phyloP scores from a whole-genome alignment of 2,888 invertebrate species.

The Caenorhabditis zanzibari region DNA sequence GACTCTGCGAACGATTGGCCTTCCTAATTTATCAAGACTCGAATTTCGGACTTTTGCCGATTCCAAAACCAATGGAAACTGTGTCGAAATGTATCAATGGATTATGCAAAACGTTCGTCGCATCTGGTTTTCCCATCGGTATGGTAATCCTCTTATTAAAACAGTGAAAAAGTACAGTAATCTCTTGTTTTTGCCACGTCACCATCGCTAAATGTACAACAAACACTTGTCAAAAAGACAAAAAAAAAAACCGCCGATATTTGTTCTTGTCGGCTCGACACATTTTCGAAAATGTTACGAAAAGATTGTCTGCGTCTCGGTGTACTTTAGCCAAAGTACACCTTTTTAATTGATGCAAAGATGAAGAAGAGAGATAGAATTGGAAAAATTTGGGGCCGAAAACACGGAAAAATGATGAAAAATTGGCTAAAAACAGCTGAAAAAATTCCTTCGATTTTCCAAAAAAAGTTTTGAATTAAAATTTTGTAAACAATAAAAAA shows the following conservation, averaged over 20 bases:
- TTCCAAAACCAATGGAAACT: not conserved
- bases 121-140: conserved; percentile 30
- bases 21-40: conserved; percentile 58
- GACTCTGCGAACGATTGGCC: conserved; percentile 46
- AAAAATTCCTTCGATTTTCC: too few species aligned
- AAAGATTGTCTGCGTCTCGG: conserved; percentile 48
- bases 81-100: conserved; percentile 26
- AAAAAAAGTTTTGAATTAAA: too few species aligned
- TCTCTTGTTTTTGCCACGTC: conserved; percentile 19
- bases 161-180: conserved; percentile 7
- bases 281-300: conserved; percentile 39
- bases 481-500: too few species aligned
- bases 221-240: conserved; percentile 12
- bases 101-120: conserved; percentile 53
- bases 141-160: conserved; percentile 32
- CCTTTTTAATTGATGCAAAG: conserved; percentile 15
- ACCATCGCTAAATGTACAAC: not conserved
- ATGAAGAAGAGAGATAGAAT: not conserved
- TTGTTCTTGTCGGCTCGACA: conserved; percentile 55
- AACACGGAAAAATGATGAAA: not conserved
- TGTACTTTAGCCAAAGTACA: conserved; percentile 46
- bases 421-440: too few species aligned
- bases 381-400: not conserved
- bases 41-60: conserved; percentile 48
- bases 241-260: too few species aligned